A percentile compares a stretch with the other conserved stretches of the same genome.
Conservation (phyloP, 1,140 invertebrate species). For the Calosoma granatense region DNA sequence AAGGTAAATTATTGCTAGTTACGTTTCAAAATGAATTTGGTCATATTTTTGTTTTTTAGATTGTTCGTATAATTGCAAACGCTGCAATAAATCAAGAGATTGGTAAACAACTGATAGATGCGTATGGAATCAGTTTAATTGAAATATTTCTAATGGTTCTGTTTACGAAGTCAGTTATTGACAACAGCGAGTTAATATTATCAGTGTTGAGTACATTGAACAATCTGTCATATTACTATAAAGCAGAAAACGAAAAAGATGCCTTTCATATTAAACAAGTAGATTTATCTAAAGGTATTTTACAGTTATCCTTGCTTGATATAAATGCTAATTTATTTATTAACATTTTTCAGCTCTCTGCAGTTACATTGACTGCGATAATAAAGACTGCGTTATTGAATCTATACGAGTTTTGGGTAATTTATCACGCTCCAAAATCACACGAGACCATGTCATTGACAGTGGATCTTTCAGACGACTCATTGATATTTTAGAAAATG, state of each 20-base stretch:
- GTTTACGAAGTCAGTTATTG: conserved; percentile 41
- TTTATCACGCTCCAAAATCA: conserved; percentile 47
- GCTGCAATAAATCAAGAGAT: conserved; percentile 59
- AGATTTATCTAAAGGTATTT: conserved; percentile 31
- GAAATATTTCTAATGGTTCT: conserved; percentile 40
- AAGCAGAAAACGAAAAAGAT: conserved; percentile 29
- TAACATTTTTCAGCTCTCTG: conserved; percentile 24
- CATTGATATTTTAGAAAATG: conserved; percentile 24
- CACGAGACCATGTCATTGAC: conserved; percentile 43
- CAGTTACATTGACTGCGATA: conserved; percentile 27
- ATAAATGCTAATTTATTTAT: neutral
- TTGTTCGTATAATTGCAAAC: conserved; percentile 62
- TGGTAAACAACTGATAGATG: conserved; percentile 42
- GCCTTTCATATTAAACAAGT: conserved; percentile 32
- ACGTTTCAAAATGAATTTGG: neutral
- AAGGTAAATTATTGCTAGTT: conserved; percentile 38
- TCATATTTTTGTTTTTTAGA: conserved; percentile 22
- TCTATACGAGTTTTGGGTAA: conserved; percentile 55
- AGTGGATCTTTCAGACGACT: conserved; percentile 32
- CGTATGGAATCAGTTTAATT: conserved; percentile 33
- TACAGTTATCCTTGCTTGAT: no score
- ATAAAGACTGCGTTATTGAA: conserved; percentile 50
- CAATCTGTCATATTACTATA: conserved; percentile 54
- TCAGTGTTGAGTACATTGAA: conserved; percentile 54
- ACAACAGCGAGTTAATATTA: conserved; percentile 51